These are phyloP conservation scores for Rhinogobio ventralis DNA, from an alignment of 2,797 vertebrate genomes.

Conservation along the genomic window DNA sequence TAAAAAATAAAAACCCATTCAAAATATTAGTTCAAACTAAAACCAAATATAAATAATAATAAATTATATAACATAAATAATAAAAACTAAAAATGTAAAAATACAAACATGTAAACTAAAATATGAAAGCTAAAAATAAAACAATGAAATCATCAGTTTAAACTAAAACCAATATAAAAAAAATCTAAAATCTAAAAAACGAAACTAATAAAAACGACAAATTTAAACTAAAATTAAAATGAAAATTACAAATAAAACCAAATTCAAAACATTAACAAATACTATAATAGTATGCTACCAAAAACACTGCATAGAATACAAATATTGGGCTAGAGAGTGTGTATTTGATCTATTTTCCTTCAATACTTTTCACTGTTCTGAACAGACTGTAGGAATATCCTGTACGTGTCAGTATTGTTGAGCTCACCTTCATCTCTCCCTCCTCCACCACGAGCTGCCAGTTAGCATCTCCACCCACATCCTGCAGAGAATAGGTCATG, in stretches of 20 bases:
- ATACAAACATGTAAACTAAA: background rate
- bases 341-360: background rate
- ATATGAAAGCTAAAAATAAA: too few species aligned
- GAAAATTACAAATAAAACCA: background rate
- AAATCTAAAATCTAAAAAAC: too few species aligned
- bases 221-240: accelerated
- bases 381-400: background rate
- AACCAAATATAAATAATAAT: background rate
- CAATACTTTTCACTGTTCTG: background rate
- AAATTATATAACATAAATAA: too few species aligned
- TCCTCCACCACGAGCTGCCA: slow-evolving; percentile 99
- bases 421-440: slow-evolving; percentile 98
- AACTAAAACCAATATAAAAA: too few species aligned
- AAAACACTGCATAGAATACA: background rate
- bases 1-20: too few species aligned
- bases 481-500: slow-evolving; percentile 97
- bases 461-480: slow-evolving; percentile 97
- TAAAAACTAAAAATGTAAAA: background rate
- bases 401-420: background rate
- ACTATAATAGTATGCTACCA: background rate
- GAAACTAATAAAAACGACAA: background rate
- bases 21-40: background rate
- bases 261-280: background rate
- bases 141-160: too few species aligned
- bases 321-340: background rate